Evolutionary conservation across 1,140 invertebrate species (phyloP).

Genomic region (Drosophila yakuba): DNA sequence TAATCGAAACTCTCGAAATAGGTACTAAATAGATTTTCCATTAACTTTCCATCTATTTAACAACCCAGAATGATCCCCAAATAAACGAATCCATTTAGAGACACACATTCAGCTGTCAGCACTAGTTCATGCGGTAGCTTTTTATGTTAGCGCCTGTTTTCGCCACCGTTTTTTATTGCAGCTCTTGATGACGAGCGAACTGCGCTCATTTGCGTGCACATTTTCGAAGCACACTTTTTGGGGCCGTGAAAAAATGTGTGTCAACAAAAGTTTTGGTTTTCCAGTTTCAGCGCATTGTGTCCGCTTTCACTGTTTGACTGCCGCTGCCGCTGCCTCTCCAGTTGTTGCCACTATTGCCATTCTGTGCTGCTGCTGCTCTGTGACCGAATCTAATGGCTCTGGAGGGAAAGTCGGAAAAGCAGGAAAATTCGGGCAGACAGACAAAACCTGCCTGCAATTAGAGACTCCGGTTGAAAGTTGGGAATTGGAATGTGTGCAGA

Average conservation of each 20-base stretch:
- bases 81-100: not conserved
- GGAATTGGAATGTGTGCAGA: not conserved
- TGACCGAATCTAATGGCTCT: constrained; percentile 41
- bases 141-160: constrained; percentile 19
- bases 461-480: constrained; percentile 27
- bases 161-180: constrained; percentile 26
- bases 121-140: constrained; percentile 11
- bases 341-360: constrained; percentile 22
- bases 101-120: not conserved
- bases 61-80: not conserved
- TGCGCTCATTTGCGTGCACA: constrained; percentile 68
- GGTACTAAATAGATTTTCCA: not conserved
- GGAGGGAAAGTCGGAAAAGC: constrained; percentile 17
- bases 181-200: constrained; percentile 68
- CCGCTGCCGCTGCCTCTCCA: constrained; percentile 5
- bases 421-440: constrained; percentile 8
- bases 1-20: too few relatives aligned
- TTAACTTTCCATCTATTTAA: not conserved
- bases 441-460: constrained; percentile 50
- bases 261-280: constrained; percentile 62
- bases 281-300: constrained; percentile 22
- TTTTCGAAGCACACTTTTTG: constrained; percentile 67
- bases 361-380: constrained; percentile 3
- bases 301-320: constrained; percentile 17
- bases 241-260: constrained; percentile 68